Percentiles rank a stretch among this genome's conserved stretches.
These are phyloP conservation scores for Coturnix japonica DNA, from an alignment of 2,113 vertebrate genomes.

Conservation along the genomic window DNA sequence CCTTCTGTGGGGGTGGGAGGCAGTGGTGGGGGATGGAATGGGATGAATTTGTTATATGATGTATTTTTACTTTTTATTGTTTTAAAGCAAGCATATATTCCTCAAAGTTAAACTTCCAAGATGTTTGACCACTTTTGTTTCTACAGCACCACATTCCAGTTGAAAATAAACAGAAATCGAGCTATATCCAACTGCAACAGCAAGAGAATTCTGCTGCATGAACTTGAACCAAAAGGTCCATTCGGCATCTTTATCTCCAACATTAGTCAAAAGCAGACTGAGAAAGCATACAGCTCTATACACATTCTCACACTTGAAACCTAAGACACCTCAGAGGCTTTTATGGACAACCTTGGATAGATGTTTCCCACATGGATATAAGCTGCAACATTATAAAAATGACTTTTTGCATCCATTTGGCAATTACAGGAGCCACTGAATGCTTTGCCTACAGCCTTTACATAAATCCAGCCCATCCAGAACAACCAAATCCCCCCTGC, in stretches of 20 bases:
- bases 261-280: not conserved
- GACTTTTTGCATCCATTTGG: not conserved
- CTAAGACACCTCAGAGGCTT: not conserved
- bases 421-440: not conserved
- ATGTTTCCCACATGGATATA: not conserved
- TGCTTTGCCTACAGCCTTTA: not conserved
- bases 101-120: not conserved
- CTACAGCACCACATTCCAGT: not conserved
- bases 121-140: not conserved
- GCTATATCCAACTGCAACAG: not conserved
- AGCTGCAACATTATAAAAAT: not conserved
- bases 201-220: not conserved
- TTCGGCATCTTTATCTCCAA: not conserved
- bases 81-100: not conserved
- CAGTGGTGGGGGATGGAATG: not conserved
- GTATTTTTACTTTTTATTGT: too few relatives aligned
- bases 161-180: not conserved
- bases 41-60: not conserved
- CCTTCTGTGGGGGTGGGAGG: too few relatives aligned
- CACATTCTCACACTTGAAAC: not conserved
- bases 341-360: not conserved
- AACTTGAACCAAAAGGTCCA: not conserved
- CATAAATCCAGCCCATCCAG: not conserved
- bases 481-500: not conserved
- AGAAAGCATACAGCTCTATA: not conserved